Conservation (phyloP, 2,113 vertebrate species). For the Onychorhynchus coronatus region DNA sequence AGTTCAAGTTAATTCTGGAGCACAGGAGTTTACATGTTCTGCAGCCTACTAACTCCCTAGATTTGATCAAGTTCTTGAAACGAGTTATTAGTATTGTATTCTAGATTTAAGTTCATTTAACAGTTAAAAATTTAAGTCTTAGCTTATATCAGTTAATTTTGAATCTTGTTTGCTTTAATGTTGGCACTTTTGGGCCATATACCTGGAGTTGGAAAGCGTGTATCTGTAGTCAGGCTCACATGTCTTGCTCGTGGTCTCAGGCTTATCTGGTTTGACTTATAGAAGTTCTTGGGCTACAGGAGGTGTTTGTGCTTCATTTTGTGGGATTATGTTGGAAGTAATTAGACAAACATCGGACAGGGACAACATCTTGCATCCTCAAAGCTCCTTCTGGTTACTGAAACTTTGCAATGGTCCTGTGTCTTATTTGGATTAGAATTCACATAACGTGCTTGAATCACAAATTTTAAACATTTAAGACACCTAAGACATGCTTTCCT, state of each 20-base stretch:
- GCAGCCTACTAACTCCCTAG: neutral
- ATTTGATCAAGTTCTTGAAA: neutral
- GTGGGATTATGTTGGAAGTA: neutral
- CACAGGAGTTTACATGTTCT: neutral
- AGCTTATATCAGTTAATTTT: neutral
- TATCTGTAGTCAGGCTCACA: neutral
- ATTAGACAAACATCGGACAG: neutral
- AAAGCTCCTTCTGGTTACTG: neutral
- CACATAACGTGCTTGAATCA: neutral
- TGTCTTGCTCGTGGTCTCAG: neutral
- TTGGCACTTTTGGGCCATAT: neutral
- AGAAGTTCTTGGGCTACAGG: neutral
- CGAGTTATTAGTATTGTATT: neutral
- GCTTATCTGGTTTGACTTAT: neutral
- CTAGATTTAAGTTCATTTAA: neutral
- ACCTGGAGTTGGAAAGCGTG: neutral
- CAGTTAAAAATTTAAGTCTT: neutral
- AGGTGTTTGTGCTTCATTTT: neutral
- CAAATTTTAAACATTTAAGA: neutral
- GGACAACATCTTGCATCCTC: neutral
- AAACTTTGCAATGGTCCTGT: neutral
- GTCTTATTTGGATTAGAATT: neutral
- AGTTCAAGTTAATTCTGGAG: neutral
- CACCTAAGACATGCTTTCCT: accelerated
- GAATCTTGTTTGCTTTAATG: neutral